Evolutionary conservation across 2,113 vertebrate species (phyloP), one percentile per base, ranked within the genome.

Genomic region (Corythoichthys haematopterus): DNA sequence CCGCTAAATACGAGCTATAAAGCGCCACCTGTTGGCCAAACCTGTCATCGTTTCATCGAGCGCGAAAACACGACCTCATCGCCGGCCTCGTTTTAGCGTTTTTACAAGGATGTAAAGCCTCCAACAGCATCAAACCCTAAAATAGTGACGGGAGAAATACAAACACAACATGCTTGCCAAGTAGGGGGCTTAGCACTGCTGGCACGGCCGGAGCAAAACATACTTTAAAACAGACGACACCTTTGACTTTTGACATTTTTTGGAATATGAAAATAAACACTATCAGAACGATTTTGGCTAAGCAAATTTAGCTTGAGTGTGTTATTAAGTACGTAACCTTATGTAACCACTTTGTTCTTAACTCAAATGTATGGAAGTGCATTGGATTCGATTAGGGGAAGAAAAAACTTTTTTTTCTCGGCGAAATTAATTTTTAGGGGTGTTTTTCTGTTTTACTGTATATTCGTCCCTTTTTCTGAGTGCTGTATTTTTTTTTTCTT

Each of bases 61-160:
- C 12, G 13, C 11, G 12, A 13, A 36, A 57, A 57, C 12, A 14
- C 11, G 53, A 35, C 4, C 11, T 28, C n/a, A 55, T 20, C n/a
- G 3, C 7, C 8, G 8, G 20, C 6, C 52, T 33, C 20, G 20
- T n/a, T 52, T 52, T 28, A 7, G 51, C 7, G 51, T 15, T 36
- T 57, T 36, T 36, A 36, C 55, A 5, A 57, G 33, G 55, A 57
- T 4, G 55, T 36, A 36, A 35, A 35, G 55, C 28, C 55, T 57
- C 33, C 33, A 12, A 57, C 28, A 57, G 33, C 55, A 14, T 36
- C 28, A 14, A 43, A 50, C 58, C 40, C 71, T 43, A 65, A 79
- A 82, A 68, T 59, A 80, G 66, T 40, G n/a, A 37, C 36, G n/a
- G 62, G 80, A 63, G 68, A 76, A 75, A 68, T 56, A 64, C 37